Evolutionary conservation across 2,113 vertebrate genomes (phyloP), one percentile per base, ranked within the genome.

Genomic region (Pangasianodon gigas): DNA sequence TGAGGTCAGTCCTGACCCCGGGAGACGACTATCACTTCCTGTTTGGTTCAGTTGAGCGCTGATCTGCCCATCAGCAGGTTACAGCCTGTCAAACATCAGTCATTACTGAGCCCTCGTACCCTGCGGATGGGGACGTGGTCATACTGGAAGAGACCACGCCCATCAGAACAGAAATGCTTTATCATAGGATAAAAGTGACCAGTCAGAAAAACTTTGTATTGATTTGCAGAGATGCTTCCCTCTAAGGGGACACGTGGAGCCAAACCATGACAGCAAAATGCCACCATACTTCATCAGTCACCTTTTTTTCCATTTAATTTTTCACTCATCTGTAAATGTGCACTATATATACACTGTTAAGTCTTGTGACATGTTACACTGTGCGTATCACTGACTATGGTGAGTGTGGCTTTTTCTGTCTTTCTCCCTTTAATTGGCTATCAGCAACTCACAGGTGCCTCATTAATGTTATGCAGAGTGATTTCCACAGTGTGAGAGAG

Each of bases 21-120:
- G 75, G 91, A 85, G 18, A 89, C 37, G 88, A 26, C 87, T 81
- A 84, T 94, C 94, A 93, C 88, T 92, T 94, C 88, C 93, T 93
- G 89, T 94, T 93, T 88, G 89, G 87, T 91, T 94, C 93, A 93
- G 81, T 92, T 93, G 91, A 93, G 83, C 82, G 46, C 62, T 88
- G 87, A 54, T 92, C 82, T 85, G 89, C 58, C 92, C 88, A 90
- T 94, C 87, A 94, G 88, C 90, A 92, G 51, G 52, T 77, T 29
- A 56, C 52, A 84, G 46, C 8, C 9, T 48, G 44, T 48, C 44
- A 26, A 79, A 48, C 81, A 60, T 29, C 10, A 86, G 75, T 52
- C 77, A 26, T 91, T 91, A 91, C 80, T 19, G 26, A 80, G 48
- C 11, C 19, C 29, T n/a, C 26, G 0, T 51, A n/a, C 48, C 13